Evolutionary conservation across 1,140 invertebrate genomes (phyloP).

Genomic region (Oryzaephilus surinamensis): DNA sequence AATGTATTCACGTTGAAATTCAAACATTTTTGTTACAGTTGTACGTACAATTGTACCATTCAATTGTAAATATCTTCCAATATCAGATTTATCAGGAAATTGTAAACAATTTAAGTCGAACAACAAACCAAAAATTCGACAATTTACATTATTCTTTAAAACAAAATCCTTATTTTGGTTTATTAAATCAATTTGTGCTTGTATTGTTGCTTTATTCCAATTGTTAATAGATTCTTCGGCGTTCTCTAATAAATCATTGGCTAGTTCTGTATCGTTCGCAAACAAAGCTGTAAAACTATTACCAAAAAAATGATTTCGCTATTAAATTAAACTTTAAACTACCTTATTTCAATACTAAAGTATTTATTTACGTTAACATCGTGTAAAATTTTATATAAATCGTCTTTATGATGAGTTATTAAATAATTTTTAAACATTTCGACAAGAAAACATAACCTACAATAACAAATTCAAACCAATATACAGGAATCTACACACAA

Average conservation of each 20-base stretch:
- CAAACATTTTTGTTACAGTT: conserved; percentile 64
- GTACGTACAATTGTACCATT: conserved; percentile 70
- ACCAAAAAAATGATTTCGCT: conserved; percentile 13
- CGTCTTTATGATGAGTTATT: conserved; percentile 23
- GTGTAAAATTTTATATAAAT: conserved; percentile 38
- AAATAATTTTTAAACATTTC: conserved; percentile 27
- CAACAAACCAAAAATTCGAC: conserved; percentile 48
- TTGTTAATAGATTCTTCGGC: conserved; percentile 46
- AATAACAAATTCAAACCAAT: too few species aligned
- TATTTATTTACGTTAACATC: conserved; percentile 29
- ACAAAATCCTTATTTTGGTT: conserved; percentile 31
- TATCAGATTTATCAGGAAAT: neutral
- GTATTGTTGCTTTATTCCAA: conserved; percentile 50
- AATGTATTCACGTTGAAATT: conserved; percentile 59
- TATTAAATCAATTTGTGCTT: conserved; percentile 48
- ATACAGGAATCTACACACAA: too few species aligned
- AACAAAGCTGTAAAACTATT: conserved; percentile 54
- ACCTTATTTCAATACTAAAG: conserved; percentile 42
- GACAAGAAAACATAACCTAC: too few species aligned
- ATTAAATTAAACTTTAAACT: conserved; percentile 12
- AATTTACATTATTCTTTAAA: conserved; percentile 58
- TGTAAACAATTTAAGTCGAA: conserved; percentile 38
- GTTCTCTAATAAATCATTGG: conserved; percentile 43
- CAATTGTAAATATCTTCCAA: neutral
- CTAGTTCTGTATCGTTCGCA: conserved; percentile 44